phyloP scores from a whole-genome alignment of 2,797 vertebrate species.

The Cichlasoma orientale region DNA sequence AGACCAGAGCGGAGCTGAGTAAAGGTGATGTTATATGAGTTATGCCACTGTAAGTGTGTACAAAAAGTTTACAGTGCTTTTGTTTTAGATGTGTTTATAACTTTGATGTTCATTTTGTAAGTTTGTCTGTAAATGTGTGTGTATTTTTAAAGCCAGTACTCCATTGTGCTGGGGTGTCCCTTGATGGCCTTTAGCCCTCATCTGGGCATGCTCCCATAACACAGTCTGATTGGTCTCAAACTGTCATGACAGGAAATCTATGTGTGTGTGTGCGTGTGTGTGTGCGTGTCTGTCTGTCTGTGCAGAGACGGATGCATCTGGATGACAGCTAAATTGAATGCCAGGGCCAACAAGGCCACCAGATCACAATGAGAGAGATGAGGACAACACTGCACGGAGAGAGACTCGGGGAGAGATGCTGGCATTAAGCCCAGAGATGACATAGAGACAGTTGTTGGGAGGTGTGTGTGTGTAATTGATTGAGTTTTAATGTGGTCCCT shows the following conservation, averaged over 20 bases:
- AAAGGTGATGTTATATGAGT: background rate
- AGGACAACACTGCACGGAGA: conserved; percentile 56
- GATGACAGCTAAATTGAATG: conserved; percentile 80
- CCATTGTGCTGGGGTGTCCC: conserved; percentile 64
- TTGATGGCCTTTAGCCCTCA: conserved; percentile 77
- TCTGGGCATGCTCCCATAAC: conserved; percentile 73
- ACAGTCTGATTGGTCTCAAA: conserved; percentile 80
- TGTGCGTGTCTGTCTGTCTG: conserved; percentile 36
- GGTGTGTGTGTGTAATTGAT: conserved; percentile 62
- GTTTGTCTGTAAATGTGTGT: conserved; percentile 1
- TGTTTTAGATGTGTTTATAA: background rate
- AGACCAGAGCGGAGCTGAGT: background rate
- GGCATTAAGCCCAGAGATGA: conserved; percentile 71
- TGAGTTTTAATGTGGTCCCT: conserved; percentile 76
- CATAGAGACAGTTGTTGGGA: conserved; percentile 61
- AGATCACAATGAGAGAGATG: conserved; percentile 75
- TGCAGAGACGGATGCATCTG: conserved; percentile 59
- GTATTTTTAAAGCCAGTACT: conserved; percentile 47
- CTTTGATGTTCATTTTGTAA: conserved; percentile 11
- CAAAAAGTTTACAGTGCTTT: background rate
- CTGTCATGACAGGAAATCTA: conserved; percentile 82
- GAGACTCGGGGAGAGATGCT: conserved; percentile 45
- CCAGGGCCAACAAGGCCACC: conserved; percentile 74
- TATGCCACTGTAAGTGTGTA: background rate
- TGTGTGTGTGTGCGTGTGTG: conserved; percentile 56